A percentile compares a stretch with the other conserved stretches of the same genome.
phyloP scores from a whole-genome alignment of 2,888 invertebrate genomes.

The Aporophyla lueneburgensis region DNA sequence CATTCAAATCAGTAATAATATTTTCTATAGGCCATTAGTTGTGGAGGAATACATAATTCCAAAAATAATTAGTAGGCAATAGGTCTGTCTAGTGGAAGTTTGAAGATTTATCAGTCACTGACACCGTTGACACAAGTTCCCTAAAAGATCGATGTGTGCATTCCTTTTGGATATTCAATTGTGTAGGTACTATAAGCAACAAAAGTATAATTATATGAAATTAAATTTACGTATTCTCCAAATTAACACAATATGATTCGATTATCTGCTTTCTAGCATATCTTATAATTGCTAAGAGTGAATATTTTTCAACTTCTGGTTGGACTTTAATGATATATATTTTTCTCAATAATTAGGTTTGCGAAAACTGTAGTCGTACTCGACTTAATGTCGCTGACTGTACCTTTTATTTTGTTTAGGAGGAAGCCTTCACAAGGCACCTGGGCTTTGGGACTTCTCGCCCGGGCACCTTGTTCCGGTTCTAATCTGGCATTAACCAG shows the following conservation, averaged over 20 bases:
- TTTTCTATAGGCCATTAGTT: too few species aligned
- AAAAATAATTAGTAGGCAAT: too few species aligned
- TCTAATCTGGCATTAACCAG: not conserved
- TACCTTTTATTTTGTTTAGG: too few species aligned
- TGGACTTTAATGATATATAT: too few species aligned
- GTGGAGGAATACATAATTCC: too few species aligned
- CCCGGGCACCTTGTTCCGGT: too few species aligned
- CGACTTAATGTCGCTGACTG: not conserved
- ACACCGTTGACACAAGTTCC: not conserved
- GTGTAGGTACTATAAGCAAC: not conserved
- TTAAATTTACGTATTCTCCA: not conserved
- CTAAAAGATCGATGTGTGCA: not conserved
- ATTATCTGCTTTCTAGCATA: not conserved
- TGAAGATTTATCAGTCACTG: too few species aligned
- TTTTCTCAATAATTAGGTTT: not conserved
- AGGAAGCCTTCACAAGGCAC: not conserved
- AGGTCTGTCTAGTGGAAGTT: too few species aligned
- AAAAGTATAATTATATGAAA: not conserved
- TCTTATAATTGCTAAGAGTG: not conserved
- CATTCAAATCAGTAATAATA: too few species aligned
- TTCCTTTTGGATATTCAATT: not conserved
- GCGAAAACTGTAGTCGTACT: too few species aligned
- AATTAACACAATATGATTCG: not conserved
- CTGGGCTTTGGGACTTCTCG: not conserved
- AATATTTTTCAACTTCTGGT: too few species aligned